Evolutionary conservation across 1,140 invertebrate species (phyloP).

Genomic region (Centruroides sculpturatus): DNA sequence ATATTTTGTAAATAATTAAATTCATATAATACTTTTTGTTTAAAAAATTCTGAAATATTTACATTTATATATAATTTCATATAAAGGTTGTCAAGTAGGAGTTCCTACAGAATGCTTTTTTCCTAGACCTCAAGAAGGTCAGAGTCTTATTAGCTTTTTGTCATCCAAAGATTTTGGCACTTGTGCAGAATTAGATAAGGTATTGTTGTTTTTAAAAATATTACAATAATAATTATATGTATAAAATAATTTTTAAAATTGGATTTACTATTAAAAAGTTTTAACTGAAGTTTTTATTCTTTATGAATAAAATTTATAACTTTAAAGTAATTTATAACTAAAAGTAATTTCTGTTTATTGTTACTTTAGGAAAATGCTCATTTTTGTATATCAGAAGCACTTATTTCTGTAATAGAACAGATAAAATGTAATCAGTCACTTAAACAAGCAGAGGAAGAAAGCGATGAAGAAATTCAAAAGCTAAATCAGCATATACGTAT

Average conservation of each 20-base stretch:
- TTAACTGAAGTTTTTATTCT: too few species aligned
- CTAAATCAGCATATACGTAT: conserved; percentile 48
- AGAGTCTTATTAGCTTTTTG: conserved; percentile 56
- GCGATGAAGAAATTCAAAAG: conserved; percentile 50
- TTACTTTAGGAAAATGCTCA: conserved; percentile 56
- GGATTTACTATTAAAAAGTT: too few species aligned
- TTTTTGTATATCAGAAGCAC: conserved; percentile 67
- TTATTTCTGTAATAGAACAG: conserved; percentile 64
- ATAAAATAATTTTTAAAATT: too few species aligned
- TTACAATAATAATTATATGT: conserved; percentile 29
- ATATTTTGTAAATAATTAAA: too few species aligned
- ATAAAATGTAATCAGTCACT: conserved; percentile 34
- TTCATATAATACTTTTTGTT: too few species aligned
- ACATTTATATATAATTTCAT: too few species aligned
- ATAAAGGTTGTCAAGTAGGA: conserved; percentile 4
- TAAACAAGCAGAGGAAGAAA: conserved; percentile 37
- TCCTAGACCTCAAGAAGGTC: conserved; percentile 48
- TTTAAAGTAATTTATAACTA: too few species aligned
- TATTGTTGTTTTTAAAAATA: conserved; percentile 28
- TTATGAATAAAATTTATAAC: too few species aligned
- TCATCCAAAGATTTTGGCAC: conserved; percentile 53
- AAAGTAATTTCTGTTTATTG: too few species aligned
- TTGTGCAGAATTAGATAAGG: conserved; percentile 59
- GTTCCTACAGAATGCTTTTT: conserved; percentile 30
- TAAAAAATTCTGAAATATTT: neutral